Evolutionary conservation across 2,113 vertebrate species (phyloP), one percentile per base, ranked within the genome.

Genomic region (Festucalex cinctus): DNA sequence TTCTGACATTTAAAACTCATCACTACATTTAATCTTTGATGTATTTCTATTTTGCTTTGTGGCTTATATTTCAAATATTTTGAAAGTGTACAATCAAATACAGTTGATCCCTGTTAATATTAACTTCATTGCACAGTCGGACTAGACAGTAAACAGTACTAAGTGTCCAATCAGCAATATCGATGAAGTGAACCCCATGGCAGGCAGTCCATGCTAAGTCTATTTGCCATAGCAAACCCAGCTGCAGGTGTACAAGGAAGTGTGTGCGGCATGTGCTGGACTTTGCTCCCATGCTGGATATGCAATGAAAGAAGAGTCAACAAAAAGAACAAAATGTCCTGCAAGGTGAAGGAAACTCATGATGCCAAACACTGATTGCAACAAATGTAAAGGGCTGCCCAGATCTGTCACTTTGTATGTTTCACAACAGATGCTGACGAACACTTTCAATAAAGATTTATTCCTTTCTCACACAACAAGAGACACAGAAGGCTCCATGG

Each of bases 261-360:
- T 46, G 51, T 57, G 20, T 57, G 48, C 66, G 63, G 28, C 69
- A 81, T 70, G 63, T 26, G 48, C 26, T 78, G 71, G 73, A 80
- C 85, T 85, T 85, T 87, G 73, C 22, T 61, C 74, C 48, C 22
- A 48, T 48, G 43, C 53, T 53, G 49, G 32, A 39, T 24, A 63
- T 69, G 59, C 41, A 71, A 22, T 63, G 49, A 60, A 59, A 63
- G 48, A 46, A 66, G 48, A 46, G 9, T 22, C 54, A 51, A 58
- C 12, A 68, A 43, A 77, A 59, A 69, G 67, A 19, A 77, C 74
- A 32, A 51, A 65, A 76, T 76, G 75, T 84, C 71, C 74, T 74
- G 32, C 63, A 71, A 76, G 53, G 53, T 64, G 37, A 67, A 59
- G 54, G 61, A 48, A 54, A 66, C 6, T 54, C 70, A 62, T 53